Conservation (phyloP, 2,113 vertebrate genomes). For the Tragelaphus buxtoni region DNA sequence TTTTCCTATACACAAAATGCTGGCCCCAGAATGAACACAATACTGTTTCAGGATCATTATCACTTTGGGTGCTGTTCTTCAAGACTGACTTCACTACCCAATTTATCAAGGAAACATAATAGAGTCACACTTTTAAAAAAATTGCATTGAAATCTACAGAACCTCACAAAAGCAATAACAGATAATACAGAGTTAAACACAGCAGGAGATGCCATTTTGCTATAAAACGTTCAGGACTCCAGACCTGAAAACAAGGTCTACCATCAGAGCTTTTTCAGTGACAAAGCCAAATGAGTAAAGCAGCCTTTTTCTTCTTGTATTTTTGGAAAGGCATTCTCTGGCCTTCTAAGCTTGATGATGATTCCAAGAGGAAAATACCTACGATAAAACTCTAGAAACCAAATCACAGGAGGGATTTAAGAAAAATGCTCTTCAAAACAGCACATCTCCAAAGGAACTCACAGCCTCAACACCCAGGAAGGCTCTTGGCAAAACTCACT, state of each 20-base stretch:
- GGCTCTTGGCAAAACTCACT: no score
- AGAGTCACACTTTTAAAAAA: neutral
- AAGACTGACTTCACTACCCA: neutral
- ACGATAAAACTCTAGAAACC: neutral
- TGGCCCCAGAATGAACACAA: neutral
- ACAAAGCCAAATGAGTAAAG: neutral
- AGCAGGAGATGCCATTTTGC: neutral
- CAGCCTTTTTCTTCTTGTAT: neutral
- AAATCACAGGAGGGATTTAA: neutral
- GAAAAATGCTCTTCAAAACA: neutral
- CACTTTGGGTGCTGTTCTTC: neutral
- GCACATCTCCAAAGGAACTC: neutral
- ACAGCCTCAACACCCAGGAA: neutral
- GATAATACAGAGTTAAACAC: neutral
- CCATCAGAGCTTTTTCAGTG: neutral
- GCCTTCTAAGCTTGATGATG: neutral
- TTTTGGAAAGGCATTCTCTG: neutral
- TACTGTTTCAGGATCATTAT: neutral
- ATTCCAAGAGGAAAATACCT: neutral
- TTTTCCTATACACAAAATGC: neutral
- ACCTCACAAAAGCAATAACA: neutral
- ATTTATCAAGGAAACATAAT: neutral
- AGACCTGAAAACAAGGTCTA: neutral
- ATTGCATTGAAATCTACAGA: neutral
- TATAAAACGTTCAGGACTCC: neutral